Base-by-base conservation (phyloP, 1,140 invertebrate genomes). In the Meloidogyne hapla region DNA sequence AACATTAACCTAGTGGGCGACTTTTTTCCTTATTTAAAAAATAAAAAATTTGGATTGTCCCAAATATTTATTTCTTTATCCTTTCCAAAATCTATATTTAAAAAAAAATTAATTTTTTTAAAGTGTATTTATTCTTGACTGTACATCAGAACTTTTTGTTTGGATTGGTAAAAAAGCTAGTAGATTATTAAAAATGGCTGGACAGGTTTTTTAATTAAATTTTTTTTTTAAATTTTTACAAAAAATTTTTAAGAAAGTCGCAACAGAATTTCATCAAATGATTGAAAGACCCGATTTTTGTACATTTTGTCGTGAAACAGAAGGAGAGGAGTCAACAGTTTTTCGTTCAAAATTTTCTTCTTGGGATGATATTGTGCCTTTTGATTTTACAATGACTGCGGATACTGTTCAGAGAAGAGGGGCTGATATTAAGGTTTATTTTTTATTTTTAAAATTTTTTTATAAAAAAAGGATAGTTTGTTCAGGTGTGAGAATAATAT, bases 91-190 rank as follows among this genome's bases (percentile, higher is more conserved):
- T 1, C 26, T 64, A 13, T 64, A 13, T 33, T 33, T 33, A 8
- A 33, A 33, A 6, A 0, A 33, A 8, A 8, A 33, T 8, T 56
- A 56, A 18, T 18, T 56, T 8, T 56, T 56, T 56, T 56, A 0
- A 0, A 33, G 94, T 89, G 96, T 99, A 2, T 99, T 98, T 88
- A 94, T 99, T 87, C 90, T 99, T 26, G 97, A 99, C 88, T 96
- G 94, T 85, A 93, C 92, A 83, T 90, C 93, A 42, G 97, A 99
- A 88, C 91, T 99, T n/a, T 99, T 96, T 89, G 94, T 99, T 13
- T 99, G 96, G 94, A 95, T 98, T 89, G 96, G 97, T 6, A 95
- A 96, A 87, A 98, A 98, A 88, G 98, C 96, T 0, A 96, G 96
- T 0, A 89, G 95, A 71, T 88, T 99, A 73, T 93, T 99, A 0